Conservation (phyloP, 2,113 vertebrate species). For the Forbesichthys agassizii region DNA sequence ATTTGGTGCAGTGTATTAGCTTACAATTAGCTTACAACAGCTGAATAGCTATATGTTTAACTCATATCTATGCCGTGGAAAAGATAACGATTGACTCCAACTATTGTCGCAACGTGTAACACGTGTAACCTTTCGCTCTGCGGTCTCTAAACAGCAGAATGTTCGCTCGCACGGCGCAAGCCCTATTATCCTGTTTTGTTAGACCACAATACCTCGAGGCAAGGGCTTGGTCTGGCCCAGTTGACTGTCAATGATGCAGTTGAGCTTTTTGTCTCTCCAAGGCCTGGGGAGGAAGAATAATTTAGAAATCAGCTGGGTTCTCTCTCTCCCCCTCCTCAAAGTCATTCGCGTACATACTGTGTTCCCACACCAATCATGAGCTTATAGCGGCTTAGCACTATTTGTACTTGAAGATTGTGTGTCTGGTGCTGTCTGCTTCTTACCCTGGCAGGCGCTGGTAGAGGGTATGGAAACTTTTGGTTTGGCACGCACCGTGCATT, state of each 20-base stretch:
- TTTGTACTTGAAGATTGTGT: conserved; percentile 81
- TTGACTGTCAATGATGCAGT: conserved; percentile 61
- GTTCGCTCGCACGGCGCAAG: conserved; percentile 36
- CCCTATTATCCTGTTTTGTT: conserved; percentile 60
- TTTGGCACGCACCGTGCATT: conserved; percentile 56
- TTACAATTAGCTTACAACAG: too few relatives aligned
- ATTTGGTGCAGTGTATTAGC: too few relatives aligned
- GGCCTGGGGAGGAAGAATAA: conserved; percentile 72
- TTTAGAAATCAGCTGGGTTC: conserved; percentile 79
- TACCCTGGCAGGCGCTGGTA: conserved; percentile 64
- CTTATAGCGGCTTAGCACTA: conserved; percentile 77
- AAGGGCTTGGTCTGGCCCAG: conserved; percentile 55
- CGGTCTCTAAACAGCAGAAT: conserved; percentile 40
- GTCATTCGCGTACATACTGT: conserved; percentile 79
- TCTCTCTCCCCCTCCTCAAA: conserved; percentile 66
- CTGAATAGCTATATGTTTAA: neutral
- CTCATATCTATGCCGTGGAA: conserved; percentile 19
- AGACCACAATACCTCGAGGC: conserved; percentile 56
- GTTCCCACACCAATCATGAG: conserved; percentile 79
- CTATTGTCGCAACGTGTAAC: conserved; percentile 31
- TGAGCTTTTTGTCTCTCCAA: conserved; percentile 55
- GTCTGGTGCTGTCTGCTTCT: conserved; percentile 67
- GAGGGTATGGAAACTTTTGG: conserved; percentile 64
- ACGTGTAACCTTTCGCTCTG: conserved; percentile 40
- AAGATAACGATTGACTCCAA: conserved; percentile 28